Evolutionary conservation across 2,888 invertebrate species (phyloP).

Genomic region (Drosophila testacea): DNA sequence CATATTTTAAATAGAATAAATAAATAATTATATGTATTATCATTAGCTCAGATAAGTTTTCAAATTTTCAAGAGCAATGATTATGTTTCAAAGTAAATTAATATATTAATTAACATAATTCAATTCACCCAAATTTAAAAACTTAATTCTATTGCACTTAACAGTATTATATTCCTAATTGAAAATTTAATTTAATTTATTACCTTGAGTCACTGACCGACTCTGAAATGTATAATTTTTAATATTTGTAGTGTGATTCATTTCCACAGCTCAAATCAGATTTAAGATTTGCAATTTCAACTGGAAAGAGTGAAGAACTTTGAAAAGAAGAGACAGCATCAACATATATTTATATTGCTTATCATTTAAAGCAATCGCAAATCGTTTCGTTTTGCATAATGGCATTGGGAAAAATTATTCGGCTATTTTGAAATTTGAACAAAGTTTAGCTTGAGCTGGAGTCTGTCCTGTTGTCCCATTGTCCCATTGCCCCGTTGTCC

Average conservation of each 20-base stretch:
- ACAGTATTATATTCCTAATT: not conserved
- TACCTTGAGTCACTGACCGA: not conserved
- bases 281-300: constrained; percentile 9
- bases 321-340: constrained; percentile 23
- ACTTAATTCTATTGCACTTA: too few species aligned
- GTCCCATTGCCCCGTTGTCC: constrained; percentile 30
- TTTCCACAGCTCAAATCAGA: not conserved
- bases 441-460: constrained; percentile 27
- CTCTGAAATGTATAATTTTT: not conserved
- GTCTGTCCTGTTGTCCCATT: constrained; percentile 1
- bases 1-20: not conserved
- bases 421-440: constrained; percentile 63
- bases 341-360: constrained; percentile 63
- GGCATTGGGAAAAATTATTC: constrained; percentile 61
- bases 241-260: not conserved
- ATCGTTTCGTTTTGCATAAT: constrained; percentile 78
- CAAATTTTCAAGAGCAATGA: too few species aligned
- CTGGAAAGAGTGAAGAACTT: not conserved
- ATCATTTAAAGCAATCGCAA: constrained; percentile 78
- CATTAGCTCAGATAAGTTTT: not conserved
- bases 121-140: too few species aligned
- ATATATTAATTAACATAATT: too few species aligned
- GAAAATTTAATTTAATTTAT: not conserved
- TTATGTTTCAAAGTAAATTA: too few species aligned
- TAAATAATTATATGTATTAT: not conserved